Percentiles rank a stretch among this genome's conserved stretches.
Evolutionary conservation across 1,140 invertebrate species (phyloP).

Genomic region (Drosophila funebris): DNA sequence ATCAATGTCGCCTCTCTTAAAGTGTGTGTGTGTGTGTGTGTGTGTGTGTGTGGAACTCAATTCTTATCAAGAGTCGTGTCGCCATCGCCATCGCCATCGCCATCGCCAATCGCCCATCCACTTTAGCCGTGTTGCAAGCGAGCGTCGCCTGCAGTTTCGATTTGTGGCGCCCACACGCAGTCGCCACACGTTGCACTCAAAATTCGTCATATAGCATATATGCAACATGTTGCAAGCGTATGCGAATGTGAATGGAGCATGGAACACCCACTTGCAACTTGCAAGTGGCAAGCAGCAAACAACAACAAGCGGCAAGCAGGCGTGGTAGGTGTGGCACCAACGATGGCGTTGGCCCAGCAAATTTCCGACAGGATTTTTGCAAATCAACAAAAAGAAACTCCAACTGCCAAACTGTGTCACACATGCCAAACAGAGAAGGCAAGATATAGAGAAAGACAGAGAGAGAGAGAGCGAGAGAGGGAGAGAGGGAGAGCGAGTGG

Average conservation of each 20-base stretch:
- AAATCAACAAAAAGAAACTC: background rate
- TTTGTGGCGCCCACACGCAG: slow-evolving; percentile 53
- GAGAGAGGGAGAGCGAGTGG: background rate
- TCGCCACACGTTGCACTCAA: slow-evolving; percentile 43
- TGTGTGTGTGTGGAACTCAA: slow-evolving; percentile 53
- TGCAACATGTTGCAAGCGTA: slow-evolving; percentile 30
- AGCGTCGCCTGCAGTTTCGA: slow-evolving; percentile 16
- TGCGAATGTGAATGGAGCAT: slow-evolving; percentile 5
- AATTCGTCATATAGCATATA: slow-evolving; percentile 70
- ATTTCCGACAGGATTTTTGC: slow-evolving; percentile 62
- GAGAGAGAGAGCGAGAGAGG: too few relatives aligned
- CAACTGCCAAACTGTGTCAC: slow-evolving; percentile 28
- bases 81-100: slow-evolving; percentile 58
- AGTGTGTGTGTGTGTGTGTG: slow-evolving; percentile 16
- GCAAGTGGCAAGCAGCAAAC: slow-evolving; percentile 36
- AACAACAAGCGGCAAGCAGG: slow-evolving; percentile 2
- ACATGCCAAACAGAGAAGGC: too few relatives aligned
- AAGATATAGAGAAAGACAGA: too few relatives aligned
- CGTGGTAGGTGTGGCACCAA: slow-evolving; percentile 53
- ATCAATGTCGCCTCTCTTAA: slow-evolving; percentile 45
- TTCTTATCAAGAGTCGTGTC: slow-evolving; percentile 77
- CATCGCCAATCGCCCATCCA: slow-evolving; percentile 46
- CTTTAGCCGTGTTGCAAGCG: slow-evolving; percentile 28
- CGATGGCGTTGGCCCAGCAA: slow-evolving; percentile 1
- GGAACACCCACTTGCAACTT: slow-evolving; percentile 48